Percentiles rank a stretch among this genome's conserved stretches.
Evolutionary conservation across 2,797 vertebrate genomes (phyloP).

Genomic region (Pseudochirops cupreus): DNA sequence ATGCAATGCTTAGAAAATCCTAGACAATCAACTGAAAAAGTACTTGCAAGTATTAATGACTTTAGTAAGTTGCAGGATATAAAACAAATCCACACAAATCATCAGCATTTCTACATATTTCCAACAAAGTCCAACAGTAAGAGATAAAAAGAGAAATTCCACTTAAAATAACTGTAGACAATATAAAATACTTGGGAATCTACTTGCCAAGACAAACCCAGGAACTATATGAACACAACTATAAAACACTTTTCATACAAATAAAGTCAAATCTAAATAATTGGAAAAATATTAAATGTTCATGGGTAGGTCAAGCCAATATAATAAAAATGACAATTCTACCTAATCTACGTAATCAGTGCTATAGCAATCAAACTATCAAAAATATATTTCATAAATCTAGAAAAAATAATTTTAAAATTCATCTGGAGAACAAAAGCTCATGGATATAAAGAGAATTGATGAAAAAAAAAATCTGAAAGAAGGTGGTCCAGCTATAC

Average conservation of each 20-base stretch:
- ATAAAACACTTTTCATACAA: not conserved
- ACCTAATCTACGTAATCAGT: not conserved
- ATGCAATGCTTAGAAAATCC: not conserved
- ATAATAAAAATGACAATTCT: not conserved
- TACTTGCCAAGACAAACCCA: not conserved
- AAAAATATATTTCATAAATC: not conserved
- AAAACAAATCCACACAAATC: not conserved
- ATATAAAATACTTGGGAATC: not conserved
- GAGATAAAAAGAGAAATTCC: not conserved
- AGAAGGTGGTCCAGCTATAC: not conserved
- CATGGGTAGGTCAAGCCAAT: not conserved
- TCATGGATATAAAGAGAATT: not conserved
- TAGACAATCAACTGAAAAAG: not conserved
- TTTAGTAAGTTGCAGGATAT: not conserved
- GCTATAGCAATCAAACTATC: not conserved
- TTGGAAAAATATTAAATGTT: not conserved
- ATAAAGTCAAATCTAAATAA: not conserved
- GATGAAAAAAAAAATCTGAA: too few species aligned
- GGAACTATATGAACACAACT: not conserved
- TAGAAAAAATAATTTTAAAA: not conserved
- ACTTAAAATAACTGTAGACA: not conserved
- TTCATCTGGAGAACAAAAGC: too few species aligned
- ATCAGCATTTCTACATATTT: too few species aligned
- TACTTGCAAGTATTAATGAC: not conserved
- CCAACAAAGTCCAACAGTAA: not conserved